Conservation (phyloP, 2,113 vertebrate genomes). For the Columba janthina region DNA sequence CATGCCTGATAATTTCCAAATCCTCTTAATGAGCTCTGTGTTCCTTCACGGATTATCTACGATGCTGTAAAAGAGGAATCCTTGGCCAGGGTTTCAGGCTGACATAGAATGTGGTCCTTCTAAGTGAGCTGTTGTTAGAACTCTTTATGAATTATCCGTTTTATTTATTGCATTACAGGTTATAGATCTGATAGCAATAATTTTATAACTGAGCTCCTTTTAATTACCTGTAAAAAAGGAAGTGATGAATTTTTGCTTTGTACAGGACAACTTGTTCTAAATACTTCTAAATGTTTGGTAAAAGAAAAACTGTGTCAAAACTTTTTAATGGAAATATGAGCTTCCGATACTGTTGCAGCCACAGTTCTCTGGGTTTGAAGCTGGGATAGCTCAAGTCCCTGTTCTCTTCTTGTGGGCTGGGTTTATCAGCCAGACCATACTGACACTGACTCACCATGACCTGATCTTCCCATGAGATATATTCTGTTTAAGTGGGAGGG, state of each 20-base stretch:
- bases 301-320: background rate
- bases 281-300: background rate
- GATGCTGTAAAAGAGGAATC: background rate
- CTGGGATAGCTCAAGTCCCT: background rate
- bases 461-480: background rate
- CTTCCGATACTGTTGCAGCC: background rate
- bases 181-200: background rate
- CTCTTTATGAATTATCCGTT: background rate
- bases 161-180: background rate
- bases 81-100: background rate
- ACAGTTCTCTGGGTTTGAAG: background rate
- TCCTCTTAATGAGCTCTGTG: background rate
- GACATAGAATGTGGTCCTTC: background rate
- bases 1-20: background rate
- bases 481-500: background rate
- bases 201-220: background rate
- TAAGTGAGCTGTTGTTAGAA: background rate
- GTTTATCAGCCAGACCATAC: background rate
- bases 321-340: background rate
- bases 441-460: fast-evolving
- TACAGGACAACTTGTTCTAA: background rate
- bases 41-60: background rate
- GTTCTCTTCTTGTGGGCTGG: background rate
- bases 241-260: background rate
- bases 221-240: background rate